Conservation (phyloP, 2,797 vertebrate species). For the Acomys russatus region DNA sequence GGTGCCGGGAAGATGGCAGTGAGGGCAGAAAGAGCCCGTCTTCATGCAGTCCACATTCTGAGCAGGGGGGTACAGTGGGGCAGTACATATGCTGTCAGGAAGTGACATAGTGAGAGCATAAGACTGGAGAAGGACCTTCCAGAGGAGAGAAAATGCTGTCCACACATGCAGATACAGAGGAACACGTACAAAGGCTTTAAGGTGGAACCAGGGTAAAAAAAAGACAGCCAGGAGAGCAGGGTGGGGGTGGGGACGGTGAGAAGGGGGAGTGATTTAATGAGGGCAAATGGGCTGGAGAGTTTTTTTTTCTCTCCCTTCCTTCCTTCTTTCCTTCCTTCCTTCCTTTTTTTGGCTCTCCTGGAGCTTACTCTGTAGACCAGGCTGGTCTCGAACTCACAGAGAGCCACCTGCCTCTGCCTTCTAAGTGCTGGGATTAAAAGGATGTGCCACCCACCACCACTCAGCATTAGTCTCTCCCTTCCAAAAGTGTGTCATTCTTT, state of each 20-base stretch:
- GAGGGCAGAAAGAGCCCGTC: neutral
- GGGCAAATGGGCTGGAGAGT: neutral
- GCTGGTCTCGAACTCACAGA: neutral
- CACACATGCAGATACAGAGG: neutral
- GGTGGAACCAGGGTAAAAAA: neutral
- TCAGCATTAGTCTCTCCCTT: neutral
- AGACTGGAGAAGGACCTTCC: neutral
- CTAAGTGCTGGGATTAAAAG: neutral
- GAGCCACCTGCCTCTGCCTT: neutral
- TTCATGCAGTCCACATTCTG: neutral
- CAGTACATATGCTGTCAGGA: neutral
- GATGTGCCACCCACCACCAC: neutral
- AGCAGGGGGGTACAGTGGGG: fast-evolving
- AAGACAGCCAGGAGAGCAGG: neutral
- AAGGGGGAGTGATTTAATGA: neutral
- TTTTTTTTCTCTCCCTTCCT: neutral
- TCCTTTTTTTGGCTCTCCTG: neutral
- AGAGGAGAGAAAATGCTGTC: neutral
- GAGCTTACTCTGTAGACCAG: neutral
- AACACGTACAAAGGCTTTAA: neutral
- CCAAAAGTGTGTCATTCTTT: neutral
- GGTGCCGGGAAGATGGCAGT: neutral
- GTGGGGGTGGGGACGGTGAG: too few species aligned
- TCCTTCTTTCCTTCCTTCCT: too few species aligned
- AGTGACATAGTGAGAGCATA: neutral